Evolutionary conservation across 2,888 invertebrate genomes (phyloP).

Genomic region (Melanargia galathea): DNA sequence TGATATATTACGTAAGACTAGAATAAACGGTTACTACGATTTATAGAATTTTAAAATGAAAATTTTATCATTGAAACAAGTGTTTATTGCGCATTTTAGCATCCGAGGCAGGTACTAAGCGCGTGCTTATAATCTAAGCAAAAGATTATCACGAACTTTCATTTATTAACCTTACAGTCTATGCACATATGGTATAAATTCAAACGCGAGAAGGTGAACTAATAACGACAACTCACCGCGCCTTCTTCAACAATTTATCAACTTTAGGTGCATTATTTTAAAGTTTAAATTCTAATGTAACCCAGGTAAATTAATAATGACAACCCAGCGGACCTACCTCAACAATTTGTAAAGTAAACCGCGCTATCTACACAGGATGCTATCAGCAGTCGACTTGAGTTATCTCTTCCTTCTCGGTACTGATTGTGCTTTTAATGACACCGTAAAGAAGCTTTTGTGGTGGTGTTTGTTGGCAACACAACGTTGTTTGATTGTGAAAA

Average conservation of each 20-base stretch:
- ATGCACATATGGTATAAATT: neutral
- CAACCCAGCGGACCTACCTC: conserved; percentile 40
- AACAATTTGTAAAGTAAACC: conserved; percentile 59
- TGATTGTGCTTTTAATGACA: conserved; percentile 30
- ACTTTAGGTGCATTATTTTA: neutral
- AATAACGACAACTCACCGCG: conserved; percentile 4
- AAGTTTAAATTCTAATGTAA: conserved; percentile 33
- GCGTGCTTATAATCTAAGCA: conserved; percentile 12
- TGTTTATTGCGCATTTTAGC: conserved; percentile 11
- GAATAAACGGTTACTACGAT: neutral
- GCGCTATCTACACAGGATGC: conserved; percentile 66
- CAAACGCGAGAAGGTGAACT: neutral
- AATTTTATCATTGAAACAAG: conserved; percentile 2
- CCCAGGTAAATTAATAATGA: neutral
- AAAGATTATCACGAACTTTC: neutral
- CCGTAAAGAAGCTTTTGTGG: conserved; percentile 25
- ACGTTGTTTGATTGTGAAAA: conserved; percentile 17
- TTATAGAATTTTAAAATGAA: neutral
- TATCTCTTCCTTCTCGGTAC: conserved; percentile 61
- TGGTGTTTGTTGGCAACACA: conserved; percentile 20
- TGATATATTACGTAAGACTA: neutral
- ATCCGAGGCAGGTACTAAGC: conserved; percentile 3
- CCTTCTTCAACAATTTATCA: conserved; percentile 37
- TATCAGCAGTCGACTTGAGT: conserved; percentile 46
- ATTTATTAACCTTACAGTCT: neutral